Percentiles rank a stretch among this genome's conserved stretches.
Evolutionary conservation across 2,113 vertebrate species (phyloP).

Genomic region (Alouatta palliata): DNA sequence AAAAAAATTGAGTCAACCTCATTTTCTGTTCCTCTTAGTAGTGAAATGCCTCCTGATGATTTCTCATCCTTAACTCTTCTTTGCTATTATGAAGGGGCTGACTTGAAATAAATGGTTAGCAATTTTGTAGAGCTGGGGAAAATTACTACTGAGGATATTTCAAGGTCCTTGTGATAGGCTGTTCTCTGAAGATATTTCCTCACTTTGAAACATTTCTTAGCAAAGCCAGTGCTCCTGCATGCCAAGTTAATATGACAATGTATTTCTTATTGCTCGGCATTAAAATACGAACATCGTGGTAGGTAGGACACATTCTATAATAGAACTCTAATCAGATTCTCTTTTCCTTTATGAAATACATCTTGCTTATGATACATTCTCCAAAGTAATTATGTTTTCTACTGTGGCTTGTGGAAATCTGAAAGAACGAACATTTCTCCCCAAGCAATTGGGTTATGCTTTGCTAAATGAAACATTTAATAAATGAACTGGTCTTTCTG

Average conservation of each 20-base stretch:
- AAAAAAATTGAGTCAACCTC: conserved; percentile 10
- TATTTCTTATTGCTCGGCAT: background rate
- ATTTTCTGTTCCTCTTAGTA: conserved; percentile 17
- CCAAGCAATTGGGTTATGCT: background rate
- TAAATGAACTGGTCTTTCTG: background rate
- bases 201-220: background rate
- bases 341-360: conserved; percentile 7
- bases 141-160: background rate
- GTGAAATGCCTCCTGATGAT: background rate
- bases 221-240: background rate
- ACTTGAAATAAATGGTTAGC: conserved; percentile 11
- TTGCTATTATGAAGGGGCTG: background rate
- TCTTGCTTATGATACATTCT: background rate
- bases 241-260: background rate
- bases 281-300: background rate
- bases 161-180: conserved; percentile 21
- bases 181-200: conserved; percentile 2
- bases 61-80: background rate
- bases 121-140: background rate
- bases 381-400: background rate
- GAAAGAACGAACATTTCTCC: background rate
- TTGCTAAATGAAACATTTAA: background rate
- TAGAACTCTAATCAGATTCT: background rate
- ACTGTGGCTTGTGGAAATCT: background rate
- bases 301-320: no score